Evolutionary conservation across 2,888 invertebrate genomes (phyloP), one percentile per base, ranked within the genome.

Genomic region (Kryphioiulus occultus): DNA sequence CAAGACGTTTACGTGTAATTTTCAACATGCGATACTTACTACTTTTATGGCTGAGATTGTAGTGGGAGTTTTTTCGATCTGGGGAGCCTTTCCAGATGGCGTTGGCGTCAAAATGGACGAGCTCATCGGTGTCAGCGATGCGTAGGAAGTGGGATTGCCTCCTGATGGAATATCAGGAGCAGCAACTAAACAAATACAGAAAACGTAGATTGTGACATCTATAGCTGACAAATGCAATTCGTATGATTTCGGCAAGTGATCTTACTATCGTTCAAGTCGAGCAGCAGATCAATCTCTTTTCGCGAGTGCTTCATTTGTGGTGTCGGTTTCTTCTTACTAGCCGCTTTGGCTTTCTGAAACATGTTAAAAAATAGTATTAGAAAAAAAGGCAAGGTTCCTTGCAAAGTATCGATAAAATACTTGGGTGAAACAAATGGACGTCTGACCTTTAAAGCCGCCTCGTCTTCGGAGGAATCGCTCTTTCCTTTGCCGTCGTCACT

Each of bases 251-350:
- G n/a, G 35, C 35, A 7, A 35, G 35, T 35, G 35, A 35, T 91
- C 91, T 95, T 94, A 93, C 94, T 93, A 90, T 94, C 94, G 91
- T 96, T 96, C 89, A 98, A 93, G 91, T 97, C 97, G 68, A 98
- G 92, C 15, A 98, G 93, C 22, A 98, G 92, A 92, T 98, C 97
- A 89, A 97, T 92, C 92, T 96, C 96, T 17, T 85, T 85, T 2
- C 19, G 19, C 1, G 53, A 2, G 2, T 83, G 15, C 35, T 88
- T 89, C 87, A 90, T 90, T 9, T 88, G 89, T n/a, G 89, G 89
- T 39, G 87, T 87, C 17, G 88, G 88, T 78, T 88, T 88, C 39
- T 90, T 88, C 85, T 89, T 88, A 47, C 0, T 32, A 35, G 35
- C 19, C 5, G n/a, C 35, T 44, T 87, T 87, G n/a, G 32, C 30